These are phyloP conservation scores for Erythrolamprus reginae DNA, from an alignment of 2,113 vertebrate species.

Conservation along the genomic window DNA sequence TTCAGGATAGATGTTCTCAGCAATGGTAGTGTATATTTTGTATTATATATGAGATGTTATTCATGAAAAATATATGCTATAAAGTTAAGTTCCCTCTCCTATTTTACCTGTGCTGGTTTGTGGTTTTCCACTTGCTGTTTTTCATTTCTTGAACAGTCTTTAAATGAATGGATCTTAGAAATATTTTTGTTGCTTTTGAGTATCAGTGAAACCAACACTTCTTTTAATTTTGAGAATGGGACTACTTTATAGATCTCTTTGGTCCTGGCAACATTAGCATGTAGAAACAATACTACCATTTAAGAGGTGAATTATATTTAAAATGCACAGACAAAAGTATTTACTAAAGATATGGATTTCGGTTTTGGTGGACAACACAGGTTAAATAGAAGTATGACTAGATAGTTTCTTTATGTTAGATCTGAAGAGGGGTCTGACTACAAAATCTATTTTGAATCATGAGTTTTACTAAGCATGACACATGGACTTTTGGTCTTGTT, in stretches of 20 bases:
- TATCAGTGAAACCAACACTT: accelerated
- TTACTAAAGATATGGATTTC: conserved; percentile 46
- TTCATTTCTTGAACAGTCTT: neutral
- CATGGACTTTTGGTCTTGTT: neutral
- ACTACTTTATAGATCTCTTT: neutral
- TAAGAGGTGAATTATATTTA: neutral
- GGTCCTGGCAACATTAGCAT: neutral
- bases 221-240: conserved; percentile 22
- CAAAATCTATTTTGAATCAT: conserved; percentile 31
- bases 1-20: neutral
- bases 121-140: neutral
- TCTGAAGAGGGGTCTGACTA: conserved; percentile 24
- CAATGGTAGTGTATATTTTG: neutral
- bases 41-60: neutral
- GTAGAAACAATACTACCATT: conserved; percentile 28
- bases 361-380: conserved; percentile 51
- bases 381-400: neutral
- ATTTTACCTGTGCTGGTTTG: neutral
- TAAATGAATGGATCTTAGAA: neutral
- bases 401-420: conserved; percentile 49
- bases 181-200: accelerated
- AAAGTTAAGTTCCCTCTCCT: neutral
- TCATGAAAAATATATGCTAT: neutral
- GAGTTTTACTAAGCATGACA: neutral
- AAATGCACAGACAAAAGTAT: neutral